phyloP scores from a whole-genome alignment of 2,113 vertebrate species.

The Etheostoma spectabile region DNA sequence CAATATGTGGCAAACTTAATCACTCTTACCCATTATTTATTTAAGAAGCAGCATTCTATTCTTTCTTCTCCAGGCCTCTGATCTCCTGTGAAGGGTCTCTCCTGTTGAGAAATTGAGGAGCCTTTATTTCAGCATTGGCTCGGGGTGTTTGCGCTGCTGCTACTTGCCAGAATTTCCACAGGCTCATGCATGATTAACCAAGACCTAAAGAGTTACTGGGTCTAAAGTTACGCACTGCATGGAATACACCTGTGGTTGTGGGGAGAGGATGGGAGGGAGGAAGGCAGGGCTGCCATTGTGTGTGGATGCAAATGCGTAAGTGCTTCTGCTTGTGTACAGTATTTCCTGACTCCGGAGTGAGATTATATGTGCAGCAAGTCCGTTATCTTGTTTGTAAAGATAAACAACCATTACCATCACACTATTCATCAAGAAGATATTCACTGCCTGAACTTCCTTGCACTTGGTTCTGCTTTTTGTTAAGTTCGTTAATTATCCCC shows the following conservation, averaged over 20 bases:
- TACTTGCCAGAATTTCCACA: conserved; percentile 68
- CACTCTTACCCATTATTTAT: conserved; percentile 20
- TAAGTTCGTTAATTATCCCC: conserved; percentile 34
- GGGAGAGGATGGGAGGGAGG: conserved; percentile 13
- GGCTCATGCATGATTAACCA: conserved; percentile 76
- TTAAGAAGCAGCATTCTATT: conserved; percentile 20
- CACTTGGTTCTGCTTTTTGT: conserved; percentile 48
- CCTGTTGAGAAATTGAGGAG: conserved; percentile 46
- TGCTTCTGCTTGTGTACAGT: conserved; percentile 14
- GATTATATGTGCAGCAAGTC: not conserved
- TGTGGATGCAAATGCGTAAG: not conserved
- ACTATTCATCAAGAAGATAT: conserved; percentile 19
- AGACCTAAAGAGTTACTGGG: conserved; percentile 51
- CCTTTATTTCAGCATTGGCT: conserved; percentile 55
- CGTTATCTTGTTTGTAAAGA: conserved; percentile 8
- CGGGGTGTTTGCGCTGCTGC: conserved; percentile 59
- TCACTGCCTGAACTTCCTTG: conserved; percentile 42
- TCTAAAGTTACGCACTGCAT: conserved; percentile 70
- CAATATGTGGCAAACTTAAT: not conserved
- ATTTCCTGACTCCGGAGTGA: not conserved
- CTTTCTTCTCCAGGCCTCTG: conserved; percentile 14
- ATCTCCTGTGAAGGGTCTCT: conserved; percentile 34
- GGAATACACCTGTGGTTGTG: conserved; percentile 65
- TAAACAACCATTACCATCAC: conserved; percentile 26
- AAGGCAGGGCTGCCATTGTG: conserved; percentile 3